Base-by-base conservation (phyloP, 2,797 vertebrate species). In the Takifugu ocellatus region DNA sequence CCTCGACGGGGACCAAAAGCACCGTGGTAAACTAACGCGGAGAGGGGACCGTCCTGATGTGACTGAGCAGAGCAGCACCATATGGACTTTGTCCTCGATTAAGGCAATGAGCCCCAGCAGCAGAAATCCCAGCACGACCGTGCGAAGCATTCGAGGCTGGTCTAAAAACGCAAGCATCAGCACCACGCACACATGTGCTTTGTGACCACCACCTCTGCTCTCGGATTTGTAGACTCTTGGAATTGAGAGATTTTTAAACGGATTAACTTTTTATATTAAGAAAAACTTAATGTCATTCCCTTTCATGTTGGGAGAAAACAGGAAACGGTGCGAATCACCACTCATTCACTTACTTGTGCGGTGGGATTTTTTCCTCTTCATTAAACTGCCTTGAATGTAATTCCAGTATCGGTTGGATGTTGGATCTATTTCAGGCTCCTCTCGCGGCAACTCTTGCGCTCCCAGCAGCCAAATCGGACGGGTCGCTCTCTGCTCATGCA, bases 31-130 rank as follows among this genome's bases (percentile, higher is more conserved):
- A 72, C 55, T 69, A 1, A 48, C 21, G 25, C 25, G 16, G 14
- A 31, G 54, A 44, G 53, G 61, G 43, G 12, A 26, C 36, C 6
- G 55, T 54, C 61, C 79, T 76, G 67, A 61, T 77, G 73, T 72
- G 74, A 63, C 60, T 66, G 72, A 78, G 68, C 80, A 62, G 54
- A 79, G 74, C 61, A 63, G 75, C 75, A 68, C 78, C 79, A 80
- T 77, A 74, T 87, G 85, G 84, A 81, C 77, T 70, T 80, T 60
- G 70, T 75, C 77, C 82, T 68, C 74, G 69, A 82, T 85, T 84
- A 82, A 70, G 74, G 66, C 83, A 85, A 87, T 83, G 76, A 86
- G 81, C 73, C 81, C 68, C 80, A 71, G 49, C 71, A 63, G 75
- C 54, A 62, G 51, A 70, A 89, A 80, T 82, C 84, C 81, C 84